A percentile compares a stretch with the other conserved stretches of the same genome.
These are phyloP conservation scores for Bedellia somnulentella DNA, from an alignment of 2,888 invertebrate species.

Conservation along the genomic window DNA sequence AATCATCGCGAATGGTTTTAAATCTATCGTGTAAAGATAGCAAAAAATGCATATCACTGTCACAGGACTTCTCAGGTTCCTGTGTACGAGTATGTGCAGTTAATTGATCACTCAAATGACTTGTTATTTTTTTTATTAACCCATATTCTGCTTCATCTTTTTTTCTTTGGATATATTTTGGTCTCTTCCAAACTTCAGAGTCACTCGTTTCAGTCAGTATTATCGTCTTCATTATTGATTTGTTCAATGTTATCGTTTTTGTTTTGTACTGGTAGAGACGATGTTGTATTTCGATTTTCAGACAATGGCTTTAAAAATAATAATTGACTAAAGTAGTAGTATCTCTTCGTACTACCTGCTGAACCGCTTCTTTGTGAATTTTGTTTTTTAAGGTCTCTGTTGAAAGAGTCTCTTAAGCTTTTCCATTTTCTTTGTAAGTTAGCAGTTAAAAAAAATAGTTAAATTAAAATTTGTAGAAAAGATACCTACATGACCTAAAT, in stretches of 20 bases:
- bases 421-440: constrained; percentile 11
- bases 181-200: constrained; percentile 10
- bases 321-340: constrained; percentile 12
- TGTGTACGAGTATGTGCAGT: constrained; percentile 13
- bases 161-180: constrained; percentile 11
- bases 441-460: constrained; percentile 6
- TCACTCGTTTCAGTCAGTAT: constrained; percentile 8
- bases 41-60: constrained; percentile 14
- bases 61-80: constrained; percentile 12
- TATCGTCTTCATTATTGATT: constrained; percentile 11
- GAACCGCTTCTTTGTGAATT: constrained; percentile 10
- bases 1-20: constrained; percentile 12
- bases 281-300: constrained; percentile 7
- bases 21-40: constrained; percentile 11
- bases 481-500: constrained; percentile 2
- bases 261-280: constrained; percentile 10
- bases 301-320: constrained; percentile 10
- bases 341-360: constrained; percentile 8
- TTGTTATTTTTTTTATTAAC: constrained; percentile 11
- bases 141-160: constrained; percentile 10
- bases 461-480: constrained; percentile 4
- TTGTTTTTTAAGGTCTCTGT: constrained; percentile 9
- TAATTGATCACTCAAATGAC: constrained; percentile 13
- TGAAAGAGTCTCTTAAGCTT: constrained; percentile 12
- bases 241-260: constrained; percentile 9